Evolutionary conservation across 2,797 vertebrate species (phyloP).

Genomic region (Champsocephalus esox): DNA sequence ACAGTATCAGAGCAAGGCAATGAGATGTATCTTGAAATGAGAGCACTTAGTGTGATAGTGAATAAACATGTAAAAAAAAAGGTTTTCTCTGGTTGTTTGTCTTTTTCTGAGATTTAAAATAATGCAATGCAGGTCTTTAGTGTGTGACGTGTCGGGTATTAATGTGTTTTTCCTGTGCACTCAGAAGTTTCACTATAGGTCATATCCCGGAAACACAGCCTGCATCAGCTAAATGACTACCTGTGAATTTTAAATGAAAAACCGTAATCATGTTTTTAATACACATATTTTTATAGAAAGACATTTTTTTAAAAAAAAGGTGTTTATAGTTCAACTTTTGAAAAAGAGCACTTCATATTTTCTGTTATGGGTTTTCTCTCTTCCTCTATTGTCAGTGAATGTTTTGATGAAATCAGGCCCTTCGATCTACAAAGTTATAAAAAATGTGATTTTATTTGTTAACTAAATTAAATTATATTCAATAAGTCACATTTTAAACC

Average conservation of each 20-base stretch:
- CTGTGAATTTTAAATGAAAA: background rate
- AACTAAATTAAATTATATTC: background rate
- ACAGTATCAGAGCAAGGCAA: slow-evolving; percentile 78
- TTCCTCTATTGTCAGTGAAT: slow-evolving; percentile 4
- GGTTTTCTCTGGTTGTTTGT: slow-evolving; percentile 39
- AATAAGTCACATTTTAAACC: background rate
- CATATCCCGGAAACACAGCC: slow-evolving; percentile 42
- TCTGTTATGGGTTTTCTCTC: background rate
- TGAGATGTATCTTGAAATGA: slow-evolving; percentile 85
- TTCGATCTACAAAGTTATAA: background rate
- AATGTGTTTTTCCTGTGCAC: slow-evolving; percentile 31
- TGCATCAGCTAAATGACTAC: slow-evolving; percentile 27
- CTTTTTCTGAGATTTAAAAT: background rate
- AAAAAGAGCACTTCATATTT: background rate
- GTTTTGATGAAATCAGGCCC: background rate
- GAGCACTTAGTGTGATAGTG: slow-evolving; percentile 90
- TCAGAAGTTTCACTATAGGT: slow-evolving; percentile 40
- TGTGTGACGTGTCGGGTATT: background rate
- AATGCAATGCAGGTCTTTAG: no score
- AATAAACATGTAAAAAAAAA: slow-evolving; percentile 86
- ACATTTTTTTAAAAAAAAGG: rapidly evolving
- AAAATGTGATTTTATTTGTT: background rate
- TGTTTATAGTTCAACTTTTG: background rate
- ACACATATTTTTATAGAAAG: background rate
- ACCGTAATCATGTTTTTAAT: background rate